Conservation (phyloP, 2,888 invertebrate genomes). For the Chromoteleia sp. region DNA sequence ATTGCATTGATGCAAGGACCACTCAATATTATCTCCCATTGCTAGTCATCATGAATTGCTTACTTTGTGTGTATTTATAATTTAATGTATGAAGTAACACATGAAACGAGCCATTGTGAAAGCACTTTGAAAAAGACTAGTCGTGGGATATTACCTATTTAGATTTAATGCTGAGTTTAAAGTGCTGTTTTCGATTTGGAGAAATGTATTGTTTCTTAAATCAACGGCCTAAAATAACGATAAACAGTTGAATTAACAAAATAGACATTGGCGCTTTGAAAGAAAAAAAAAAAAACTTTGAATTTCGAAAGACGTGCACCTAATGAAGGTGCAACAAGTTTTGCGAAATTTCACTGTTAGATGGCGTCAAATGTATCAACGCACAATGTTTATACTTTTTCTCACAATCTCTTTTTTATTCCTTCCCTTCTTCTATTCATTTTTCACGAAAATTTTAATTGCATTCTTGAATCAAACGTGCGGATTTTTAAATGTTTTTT, state of each 20-base stretch:
- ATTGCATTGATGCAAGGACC: conserved; percentile 90
- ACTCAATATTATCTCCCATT: conserved; percentile 87
- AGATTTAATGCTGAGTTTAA: conserved; percentile 1
- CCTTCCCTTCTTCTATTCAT: conserved; percentile 5
- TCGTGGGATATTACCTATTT: conserved; percentile 45
- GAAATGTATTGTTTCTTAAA: conserved; percentile 15
- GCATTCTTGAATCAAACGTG: conserved; percentile 9
- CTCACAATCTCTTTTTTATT: neutral
- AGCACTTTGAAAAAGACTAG: conserved; percentile 54
- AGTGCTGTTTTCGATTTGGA: conserved; percentile 12
- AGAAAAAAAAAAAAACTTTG: neutral
- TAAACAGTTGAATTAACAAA: neutral
- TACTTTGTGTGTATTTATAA: conserved; percentile 81
- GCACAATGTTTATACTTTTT: conserved; percentile 19
- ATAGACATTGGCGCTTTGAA: conserved; percentile 19
- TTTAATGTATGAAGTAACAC: conserved; percentile 73
- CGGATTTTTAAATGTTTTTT: no score
- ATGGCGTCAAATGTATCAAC: neutral
- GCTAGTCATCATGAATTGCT: conserved; percentile 83
- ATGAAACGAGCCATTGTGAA: conserved; percentile 37
- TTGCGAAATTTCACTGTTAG: neutral
- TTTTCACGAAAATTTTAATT: neutral
- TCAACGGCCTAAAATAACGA: neutral
- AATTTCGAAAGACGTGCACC: neutral
- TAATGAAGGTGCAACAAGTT: neutral